Evolutionary conservation across 2,888 invertebrate species (phyloP).

Genomic region (Himalopsyche anomala): DNA sequence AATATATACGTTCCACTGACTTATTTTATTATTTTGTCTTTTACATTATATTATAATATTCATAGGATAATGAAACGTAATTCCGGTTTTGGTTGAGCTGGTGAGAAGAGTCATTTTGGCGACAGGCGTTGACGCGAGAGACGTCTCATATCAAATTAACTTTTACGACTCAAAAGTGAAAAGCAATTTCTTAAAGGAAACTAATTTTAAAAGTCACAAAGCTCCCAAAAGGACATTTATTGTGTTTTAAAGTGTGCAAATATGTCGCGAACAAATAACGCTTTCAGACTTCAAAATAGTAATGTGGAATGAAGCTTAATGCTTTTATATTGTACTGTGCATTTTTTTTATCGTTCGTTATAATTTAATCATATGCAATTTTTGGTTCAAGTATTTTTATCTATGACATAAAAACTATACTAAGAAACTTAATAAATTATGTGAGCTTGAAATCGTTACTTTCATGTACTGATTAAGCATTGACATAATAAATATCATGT

Average conservation of each 20-base stretch:
- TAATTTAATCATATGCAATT: too few species aligned
- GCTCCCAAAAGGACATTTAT: constrained; percentile 2
- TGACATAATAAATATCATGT: too few species aligned
- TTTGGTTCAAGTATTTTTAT: too few species aligned
- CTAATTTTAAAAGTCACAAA: constrained; percentile 14
- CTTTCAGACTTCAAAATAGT: background rate
- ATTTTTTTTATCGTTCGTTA: too few species aligned
- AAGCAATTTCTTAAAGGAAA: constrained; percentile 20
- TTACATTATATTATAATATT: background rate
- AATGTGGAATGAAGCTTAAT: too few species aligned
- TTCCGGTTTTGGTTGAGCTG: background rate
- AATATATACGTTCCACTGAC: too few species aligned
- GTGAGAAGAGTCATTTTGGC: background rate
- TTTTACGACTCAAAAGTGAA: constrained; percentile 26
- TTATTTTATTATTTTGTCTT: background rate
- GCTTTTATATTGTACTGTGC: too few species aligned
- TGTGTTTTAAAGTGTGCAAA: background rate
- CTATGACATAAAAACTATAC: too few species aligned
- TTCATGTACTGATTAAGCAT: too few species aligned
- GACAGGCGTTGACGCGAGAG: constrained; percentile 4
- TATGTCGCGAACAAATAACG: background rate
- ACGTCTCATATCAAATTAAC: background rate
- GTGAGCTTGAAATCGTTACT: too few species aligned
- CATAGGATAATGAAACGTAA: background rate
- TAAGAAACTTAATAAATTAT: too few species aligned